phyloP scores from a whole-genome alignment of 2,888 invertebrate species.

The Agrilus cyanescens region DNA sequence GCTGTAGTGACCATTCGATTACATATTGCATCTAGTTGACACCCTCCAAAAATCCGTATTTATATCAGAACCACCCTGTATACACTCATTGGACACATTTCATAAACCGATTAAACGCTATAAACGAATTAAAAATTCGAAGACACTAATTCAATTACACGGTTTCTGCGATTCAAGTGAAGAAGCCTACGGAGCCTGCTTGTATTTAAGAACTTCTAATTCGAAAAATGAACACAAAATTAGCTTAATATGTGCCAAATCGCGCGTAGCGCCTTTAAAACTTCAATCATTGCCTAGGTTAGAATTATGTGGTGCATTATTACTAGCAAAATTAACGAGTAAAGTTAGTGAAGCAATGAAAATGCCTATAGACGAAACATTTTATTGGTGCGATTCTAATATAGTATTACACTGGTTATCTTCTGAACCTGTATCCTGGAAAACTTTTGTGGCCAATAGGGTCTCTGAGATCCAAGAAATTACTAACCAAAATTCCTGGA shows the following conservation, averaged over 20 bases:
- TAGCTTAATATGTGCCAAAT: conserved; percentile 16
- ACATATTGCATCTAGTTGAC: no score
- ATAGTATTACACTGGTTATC: conserved; percentile 9
- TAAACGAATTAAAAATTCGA: conserved; percentile 8
- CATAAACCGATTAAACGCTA: conserved; percentile 4
- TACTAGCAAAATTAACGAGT: conserved; percentile 12
- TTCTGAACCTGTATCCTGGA: not conserved
- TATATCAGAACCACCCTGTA: no score
- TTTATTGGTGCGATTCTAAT: conserved; percentile 14
- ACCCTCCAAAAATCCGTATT: no score
- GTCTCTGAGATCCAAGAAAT: conserved; percentile 1
- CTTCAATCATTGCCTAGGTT: conserved; percentile 15
- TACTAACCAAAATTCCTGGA: not conserved
- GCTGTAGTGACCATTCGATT: no score
- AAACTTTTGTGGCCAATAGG: conserved; percentile 5
- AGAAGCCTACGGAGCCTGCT: conserved; percentile 16
- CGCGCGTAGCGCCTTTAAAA: conserved; percentile 21
- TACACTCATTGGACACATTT: conserved; percentile 9
- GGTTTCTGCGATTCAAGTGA: conserved; percentile 16
- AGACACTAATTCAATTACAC: conserved; percentile 10
- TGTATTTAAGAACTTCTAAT: conserved; percentile 15
- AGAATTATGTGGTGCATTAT: no score
- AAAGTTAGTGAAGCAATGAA: conserved; percentile 5
- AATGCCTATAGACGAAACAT: no score
- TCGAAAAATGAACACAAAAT: not conserved